Percentiles rank a stretch among this genome's conserved stretches.
Conservation (phyloP, 2,113 vertebrate species). For the Panthera uncia region DNA sequence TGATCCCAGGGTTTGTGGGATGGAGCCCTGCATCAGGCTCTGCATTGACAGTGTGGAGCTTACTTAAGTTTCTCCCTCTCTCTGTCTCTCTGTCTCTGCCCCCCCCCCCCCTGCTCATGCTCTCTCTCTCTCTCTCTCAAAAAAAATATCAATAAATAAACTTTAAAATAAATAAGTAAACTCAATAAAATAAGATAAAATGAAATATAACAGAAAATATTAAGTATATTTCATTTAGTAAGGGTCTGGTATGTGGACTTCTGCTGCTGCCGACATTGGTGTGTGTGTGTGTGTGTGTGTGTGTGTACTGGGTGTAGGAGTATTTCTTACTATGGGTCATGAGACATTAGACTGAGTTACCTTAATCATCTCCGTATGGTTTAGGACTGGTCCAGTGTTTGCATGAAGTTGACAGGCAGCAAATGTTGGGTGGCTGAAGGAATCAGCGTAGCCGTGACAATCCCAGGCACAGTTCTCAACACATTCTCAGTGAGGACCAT, state of each 20-base stretch:
- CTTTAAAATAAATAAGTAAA: no score
- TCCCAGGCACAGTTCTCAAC: neutral
- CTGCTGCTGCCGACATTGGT: neutral
- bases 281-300: neutral
- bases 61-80: no score
- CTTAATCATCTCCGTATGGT: neutral
- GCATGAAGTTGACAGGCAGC: neutral
- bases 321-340: neutral
- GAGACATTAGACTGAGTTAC: neutral
- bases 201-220: slow-evolving; percentile 34
- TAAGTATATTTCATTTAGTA: neutral
- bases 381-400: neutral
- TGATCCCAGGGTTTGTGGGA: no score
- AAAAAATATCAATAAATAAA: no score
- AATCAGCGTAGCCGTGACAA: neutral
- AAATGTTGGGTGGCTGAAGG: neutral
- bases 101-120: no score
- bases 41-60: no score
- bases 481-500: neutral
- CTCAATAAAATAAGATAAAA: neutral
- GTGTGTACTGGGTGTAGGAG: neutral
- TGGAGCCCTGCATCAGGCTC: no score
- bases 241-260: neutral
- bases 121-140: no score
- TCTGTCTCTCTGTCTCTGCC: no score